These are phyloP conservation scores for Brachyhypopomus occidentalis DNA, from an alignment of 2,113 vertebrate genomes.

Conservation along the genomic window DNA sequence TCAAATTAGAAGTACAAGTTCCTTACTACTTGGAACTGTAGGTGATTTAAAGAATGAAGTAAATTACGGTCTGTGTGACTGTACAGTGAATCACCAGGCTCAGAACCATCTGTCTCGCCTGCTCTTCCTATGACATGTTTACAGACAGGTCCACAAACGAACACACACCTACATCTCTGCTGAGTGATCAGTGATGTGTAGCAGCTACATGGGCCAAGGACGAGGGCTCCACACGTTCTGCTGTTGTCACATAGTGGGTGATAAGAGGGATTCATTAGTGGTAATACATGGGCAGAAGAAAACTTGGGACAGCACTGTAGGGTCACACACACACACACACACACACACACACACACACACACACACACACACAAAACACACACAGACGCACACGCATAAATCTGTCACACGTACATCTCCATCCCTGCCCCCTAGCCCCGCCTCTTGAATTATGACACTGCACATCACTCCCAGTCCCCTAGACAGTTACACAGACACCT, in stretches of 20 bases:
- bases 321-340: background rate
- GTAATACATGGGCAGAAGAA: no score
- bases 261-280: no score
- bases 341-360: background rate
- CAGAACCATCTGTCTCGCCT: background rate
- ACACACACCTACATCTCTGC: background rate
- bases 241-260: background rate
- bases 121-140: background rate
- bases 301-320: no score
- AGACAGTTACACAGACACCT: background rate
- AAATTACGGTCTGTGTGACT: background rate
- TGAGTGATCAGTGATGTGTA: background rate
- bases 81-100: background rate
- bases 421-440: background rate
- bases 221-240: background rate
- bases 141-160: background rate
- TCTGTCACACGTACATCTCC: background rate
- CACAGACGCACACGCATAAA: background rate
- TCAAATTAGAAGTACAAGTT: background rate
- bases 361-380: slow-evolving; percentile 1
- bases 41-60: background rate
- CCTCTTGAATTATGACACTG: slow-evolving; percentile 18
- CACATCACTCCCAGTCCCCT: background rate
- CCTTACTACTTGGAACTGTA: background rate
- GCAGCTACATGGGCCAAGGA: background rate